Base-by-base conservation (phyloP, 2,888 invertebrate genomes). In the Portevinia maculata region DNA sequence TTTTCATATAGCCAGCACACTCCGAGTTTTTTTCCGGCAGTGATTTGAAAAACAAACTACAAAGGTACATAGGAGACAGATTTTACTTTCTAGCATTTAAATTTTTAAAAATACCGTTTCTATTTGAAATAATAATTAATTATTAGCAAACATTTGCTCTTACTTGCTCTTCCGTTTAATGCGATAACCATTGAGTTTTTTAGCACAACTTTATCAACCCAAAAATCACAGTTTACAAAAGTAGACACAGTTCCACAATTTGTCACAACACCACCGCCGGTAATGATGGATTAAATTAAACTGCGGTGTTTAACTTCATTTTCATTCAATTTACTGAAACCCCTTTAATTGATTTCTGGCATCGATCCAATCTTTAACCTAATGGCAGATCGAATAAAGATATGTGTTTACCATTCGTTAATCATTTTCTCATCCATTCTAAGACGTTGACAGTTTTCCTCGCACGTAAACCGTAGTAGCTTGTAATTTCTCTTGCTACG, bases 261-360 rank as follows among this genome's bases (percentile, higher is more conserved):
- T 44, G 59, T 67, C 78, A 69, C 75, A 70, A 75, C 70, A 75
- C 75, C 21, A 71, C 81, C 76, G 65, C 28, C 28, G 1, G 17
- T 71, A 70, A 60, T 78, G 83, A 78, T 73, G 83, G 78, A 76
- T 73, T 67, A 62, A 83, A 17, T 37, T 44, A 62, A 73, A 83
- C 71, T 83, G 78, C 55, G 30, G 46, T 46, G 55, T 21, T 67
- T 73, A n/a, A 55, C 48, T 71, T 44, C 28, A 50, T 55, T 76
- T 81, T 65, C 67, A 62, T 71, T 83, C 71, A 78, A 83, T 67
- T 78, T 50, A 71, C 19, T 37, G 44, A 60, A 55, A 39, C 53
- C 60, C 41, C 34, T 44, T 44, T 71, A 46, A 53, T 48, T 39
- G 34, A 1, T 9, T 24, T 67, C 60, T 78, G 83, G 83, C 78